These are phyloP conservation scores for Theodoxus fluviatilis DNA, from an alignment of 2,888 invertebrate genomes.

Conservation along the genomic window DNA sequence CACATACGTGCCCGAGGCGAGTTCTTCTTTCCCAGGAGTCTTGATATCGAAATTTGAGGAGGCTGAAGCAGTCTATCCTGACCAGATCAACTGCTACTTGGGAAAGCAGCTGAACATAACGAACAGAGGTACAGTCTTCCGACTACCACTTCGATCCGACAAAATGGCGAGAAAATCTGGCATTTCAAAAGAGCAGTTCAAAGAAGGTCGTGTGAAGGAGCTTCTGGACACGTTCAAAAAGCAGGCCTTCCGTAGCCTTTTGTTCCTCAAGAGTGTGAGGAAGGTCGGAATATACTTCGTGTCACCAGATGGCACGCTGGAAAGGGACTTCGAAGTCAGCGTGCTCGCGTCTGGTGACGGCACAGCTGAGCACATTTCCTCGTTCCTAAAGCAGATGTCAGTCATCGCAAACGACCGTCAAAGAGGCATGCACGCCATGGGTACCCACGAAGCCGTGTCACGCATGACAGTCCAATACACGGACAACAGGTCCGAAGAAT, in stretches of 20 bases:
- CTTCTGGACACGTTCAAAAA: conserved; percentile 42
- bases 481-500: conserved; percentile 30
- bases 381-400: neutral
- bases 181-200: conserved; percentile 39
- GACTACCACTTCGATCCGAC: conserved; percentile 53
- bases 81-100: conserved; percentile 47
- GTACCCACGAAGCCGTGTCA: neutral
- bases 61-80: conserved; percentile 35
- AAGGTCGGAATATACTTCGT: conserved; percentile 40
- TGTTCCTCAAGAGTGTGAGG: conserved; percentile 54
- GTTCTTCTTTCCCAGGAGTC: conserved; percentile 37
- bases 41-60: conserved; percentile 30
- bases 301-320: conserved; percentile 27
- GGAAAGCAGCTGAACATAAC: conserved; percentile 34
- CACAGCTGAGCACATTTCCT: conserved; percentile 17
- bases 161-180: conserved; percentile 44
- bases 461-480: neutral
- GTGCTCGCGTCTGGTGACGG: conserved; percentile 22
- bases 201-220: conserved; percentile 30
- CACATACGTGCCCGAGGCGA: conserved; percentile 37
- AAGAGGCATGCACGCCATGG: neutral
- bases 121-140: conserved; percentile 51
- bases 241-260: conserved; percentile 47
- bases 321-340: conserved; percentile 32
- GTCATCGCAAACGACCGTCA: conserved; percentile 1